phyloP scores from a whole-genome alignment of 2,888 invertebrate genomes.

The Chrysina gloriosa region DNA sequence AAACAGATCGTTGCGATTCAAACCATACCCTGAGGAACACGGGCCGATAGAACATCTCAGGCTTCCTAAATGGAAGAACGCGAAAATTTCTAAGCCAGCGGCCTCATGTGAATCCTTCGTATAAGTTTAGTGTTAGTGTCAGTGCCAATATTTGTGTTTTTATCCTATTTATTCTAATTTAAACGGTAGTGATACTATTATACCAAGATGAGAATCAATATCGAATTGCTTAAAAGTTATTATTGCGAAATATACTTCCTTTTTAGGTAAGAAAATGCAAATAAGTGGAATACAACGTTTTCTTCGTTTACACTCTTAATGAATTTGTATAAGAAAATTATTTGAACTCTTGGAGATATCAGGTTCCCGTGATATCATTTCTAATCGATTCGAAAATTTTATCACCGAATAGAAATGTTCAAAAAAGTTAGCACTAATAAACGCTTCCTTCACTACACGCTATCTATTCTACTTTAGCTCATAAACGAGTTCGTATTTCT shows the following conservation, averaged over 20 bases:
- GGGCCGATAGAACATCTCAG: conserved; percentile 5
- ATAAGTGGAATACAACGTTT: too few species aligned
- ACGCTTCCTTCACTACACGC: too few species aligned
- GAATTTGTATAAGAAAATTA: too few species aligned
- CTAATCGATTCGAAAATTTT: too few species aligned
- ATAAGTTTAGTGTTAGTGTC: background rate
- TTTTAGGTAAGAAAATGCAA: conserved; percentile 19
- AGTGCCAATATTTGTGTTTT: conserved; percentile 11
- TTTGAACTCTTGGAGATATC: too few species aligned
- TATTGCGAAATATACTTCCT: conserved; percentile 33
- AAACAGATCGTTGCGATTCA: conserved; percentile 5
- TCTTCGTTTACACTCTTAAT: too few species aligned
- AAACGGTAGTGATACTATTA: background rate
- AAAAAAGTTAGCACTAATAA: too few species aligned
- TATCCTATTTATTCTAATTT: background rate
- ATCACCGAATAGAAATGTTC: too few species aligned
- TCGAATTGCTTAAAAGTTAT: conserved; percentile 24
- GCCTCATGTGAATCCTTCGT: background rate
- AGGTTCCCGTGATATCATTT: too few species aligned
- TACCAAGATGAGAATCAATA: conserved; percentile 9
- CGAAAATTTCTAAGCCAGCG: background rate
- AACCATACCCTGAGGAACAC: conserved; percentile 4
- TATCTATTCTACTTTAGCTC: too few species aligned
- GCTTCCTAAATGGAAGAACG: conserved; percentile 3
- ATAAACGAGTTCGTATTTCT: too few species aligned